Percentiles rank a stretch among this genome's conserved stretches.
Conservation (phyloP, 1,140 invertebrate species). For the Drosophila pseudoobscura region DNA sequence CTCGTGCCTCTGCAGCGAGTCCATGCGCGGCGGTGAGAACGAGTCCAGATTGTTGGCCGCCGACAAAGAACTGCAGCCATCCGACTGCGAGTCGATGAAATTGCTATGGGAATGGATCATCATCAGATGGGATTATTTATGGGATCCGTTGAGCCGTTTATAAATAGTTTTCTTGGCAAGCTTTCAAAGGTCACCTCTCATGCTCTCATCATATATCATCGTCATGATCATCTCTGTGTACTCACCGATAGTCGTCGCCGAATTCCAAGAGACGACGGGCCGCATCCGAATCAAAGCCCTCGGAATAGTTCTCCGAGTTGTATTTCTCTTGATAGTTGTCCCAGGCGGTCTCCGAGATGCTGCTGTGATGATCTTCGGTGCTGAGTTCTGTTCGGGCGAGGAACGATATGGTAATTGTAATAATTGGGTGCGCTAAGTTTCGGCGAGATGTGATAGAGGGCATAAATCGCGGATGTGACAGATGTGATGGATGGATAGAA, state of each 20-base stretch:
- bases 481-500: neutral
- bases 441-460: no score
- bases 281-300: slow-evolving; percentile 93
- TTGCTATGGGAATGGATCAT: slow-evolving; percentile 57
- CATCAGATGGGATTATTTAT: neutral
- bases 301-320: slow-evolving; percentile 95
- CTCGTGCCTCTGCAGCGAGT: slow-evolving; percentile 77
- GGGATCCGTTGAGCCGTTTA: slow-evolving; percentile 36
- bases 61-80: slow-evolving; percentile 90
- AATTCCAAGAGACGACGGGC: slow-evolving; percentile 92
- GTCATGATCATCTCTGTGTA: slow-evolving; percentile 51
- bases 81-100: slow-evolving; percentile 93
- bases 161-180: slow-evolving; percentile 51
- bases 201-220: slow-evolving; percentile 4
- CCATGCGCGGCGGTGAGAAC: slow-evolving; percentile 84
- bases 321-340: slow-evolving; percentile 96
- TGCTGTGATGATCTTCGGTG: slow-evolving; percentile 89
- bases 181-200: slow-evolving; percentile 12
- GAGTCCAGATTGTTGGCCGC: slow-evolving; percentile 86
- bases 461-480: neutral
- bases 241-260: slow-evolving; percentile 93
- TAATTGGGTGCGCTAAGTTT: neutral
- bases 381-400: slow-evolving; percentile 68
- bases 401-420: neutral
- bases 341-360: slow-evolving; percentile 93